phyloP scores from a whole-genome alignment of 2,113 vertebrate species.

The Bufo gargarizans region DNA sequence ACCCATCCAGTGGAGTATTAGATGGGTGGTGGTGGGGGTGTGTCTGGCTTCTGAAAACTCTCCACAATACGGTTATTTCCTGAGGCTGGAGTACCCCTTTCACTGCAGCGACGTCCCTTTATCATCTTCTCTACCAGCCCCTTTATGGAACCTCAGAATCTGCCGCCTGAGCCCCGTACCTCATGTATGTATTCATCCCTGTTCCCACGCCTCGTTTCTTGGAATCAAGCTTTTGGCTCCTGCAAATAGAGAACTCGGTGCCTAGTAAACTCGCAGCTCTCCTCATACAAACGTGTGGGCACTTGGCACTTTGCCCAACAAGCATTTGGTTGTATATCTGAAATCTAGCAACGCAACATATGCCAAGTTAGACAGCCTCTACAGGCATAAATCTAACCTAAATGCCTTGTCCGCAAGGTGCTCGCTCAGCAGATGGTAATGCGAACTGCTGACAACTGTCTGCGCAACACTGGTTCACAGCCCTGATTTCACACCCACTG shows the following conservation, averaged over 20 bases:
- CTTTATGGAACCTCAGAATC: neutral
- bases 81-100: too few relatives aligned
- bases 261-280: neutral
- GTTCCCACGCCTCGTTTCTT: neutral
- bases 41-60: neutral
- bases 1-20: too few relatives aligned
- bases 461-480: conserved; percentile 1
- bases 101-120: neutral
- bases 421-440: conserved; percentile 50
- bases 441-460: conserved; percentile 38
- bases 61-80: too few relatives aligned
- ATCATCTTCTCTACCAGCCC: neutral
- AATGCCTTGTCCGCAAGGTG: conserved; percentile 51
- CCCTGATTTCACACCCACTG: conserved; percentile 2
- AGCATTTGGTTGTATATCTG: conserved; percentile 53
- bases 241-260: neutral
- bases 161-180: neutral
- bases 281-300: conserved; percentile 12
- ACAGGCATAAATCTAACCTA: conserved; percentile 51
- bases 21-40: too few relatives aligned
- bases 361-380: conserved; percentile 35
- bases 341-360: conserved; percentile 49
- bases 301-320: conserved; percentile 41
- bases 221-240: neutral
- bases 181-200: neutral